phyloP scores from a whole-genome alignment of 2,888 invertebrate species.

The Watsonalla binaria region DNA sequence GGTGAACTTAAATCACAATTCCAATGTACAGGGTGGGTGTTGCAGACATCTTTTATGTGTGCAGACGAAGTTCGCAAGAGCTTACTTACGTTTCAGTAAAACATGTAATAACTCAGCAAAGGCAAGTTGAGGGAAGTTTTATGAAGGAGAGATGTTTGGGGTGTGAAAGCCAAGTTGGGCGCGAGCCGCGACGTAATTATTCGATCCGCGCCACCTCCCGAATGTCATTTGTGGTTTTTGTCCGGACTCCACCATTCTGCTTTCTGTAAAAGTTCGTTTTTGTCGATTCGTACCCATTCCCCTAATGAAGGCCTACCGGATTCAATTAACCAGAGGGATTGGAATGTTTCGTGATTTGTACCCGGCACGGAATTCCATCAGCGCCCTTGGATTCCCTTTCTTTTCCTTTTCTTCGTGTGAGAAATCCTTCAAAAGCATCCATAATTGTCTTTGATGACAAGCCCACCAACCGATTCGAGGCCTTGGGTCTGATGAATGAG shows the following conservation, averaged over 20 bases:
- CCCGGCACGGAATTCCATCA: constrained; percentile 62
- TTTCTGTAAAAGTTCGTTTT: constrained; percentile 67
- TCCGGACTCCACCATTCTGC: constrained; percentile 48
- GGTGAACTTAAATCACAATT: too few relatives aligned
- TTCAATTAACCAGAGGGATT: constrained; percentile 71
- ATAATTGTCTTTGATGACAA: too few relatives aligned
- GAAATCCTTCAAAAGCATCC: too few relatives aligned
- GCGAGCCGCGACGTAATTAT: constrained; percentile 55
- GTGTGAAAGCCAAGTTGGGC: constrained; percentile 60
- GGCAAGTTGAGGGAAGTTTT: constrained; percentile 54
- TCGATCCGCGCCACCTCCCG: constrained; percentile 57
- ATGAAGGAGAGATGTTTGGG: constrained; percentile 45
- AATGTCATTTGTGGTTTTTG: constrained; percentile 71
- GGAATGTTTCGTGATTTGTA: constrained; percentile 74
- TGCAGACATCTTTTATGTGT: constrained; percentile 31
- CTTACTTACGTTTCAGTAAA: constrained; percentile 56
- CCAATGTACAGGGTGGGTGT: constrained; percentile 21
- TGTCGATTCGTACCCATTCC: constrained; percentile 49
- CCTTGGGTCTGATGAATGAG: too few relatives aligned
- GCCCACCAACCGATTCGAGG: too few relatives aligned
- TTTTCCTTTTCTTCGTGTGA: too few relatives aligned
- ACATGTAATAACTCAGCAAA: constrained; percentile 60
- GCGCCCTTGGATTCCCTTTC: constrained; percentile 27
- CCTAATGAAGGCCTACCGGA: constrained; percentile 73
- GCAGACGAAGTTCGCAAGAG: constrained; percentile 49